phyloP scores from a whole-genome alignment of 2,113 vertebrate genomes.

The Perca fluviatilis region DNA sequence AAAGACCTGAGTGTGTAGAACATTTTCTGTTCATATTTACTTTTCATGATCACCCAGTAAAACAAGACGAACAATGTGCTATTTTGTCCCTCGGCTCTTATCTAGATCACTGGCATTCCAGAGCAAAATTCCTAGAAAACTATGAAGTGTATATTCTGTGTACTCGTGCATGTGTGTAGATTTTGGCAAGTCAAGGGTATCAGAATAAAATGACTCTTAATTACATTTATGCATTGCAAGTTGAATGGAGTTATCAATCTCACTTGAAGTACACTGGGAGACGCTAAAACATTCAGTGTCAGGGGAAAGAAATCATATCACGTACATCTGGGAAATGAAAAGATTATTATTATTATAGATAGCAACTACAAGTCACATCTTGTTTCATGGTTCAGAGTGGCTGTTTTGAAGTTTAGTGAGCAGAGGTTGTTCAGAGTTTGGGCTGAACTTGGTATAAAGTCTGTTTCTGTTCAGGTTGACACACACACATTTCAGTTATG shows the following conservation, averaged over 20 bases:
- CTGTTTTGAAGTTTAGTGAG: conserved; percentile 19
- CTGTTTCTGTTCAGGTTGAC: conserved; percentile 35
- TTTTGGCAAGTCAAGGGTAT: conserved; percentile 19
- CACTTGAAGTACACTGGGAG: neutral
- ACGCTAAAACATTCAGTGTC: conserved; percentile 3
- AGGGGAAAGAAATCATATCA: neutral
- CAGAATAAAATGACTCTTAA: conserved; percentile 31
- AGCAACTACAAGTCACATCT: conserved; percentile 26
- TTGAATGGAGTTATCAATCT: conserved; percentile 18
- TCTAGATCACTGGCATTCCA: conserved; percentile 5
- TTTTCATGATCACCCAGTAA: neutral
- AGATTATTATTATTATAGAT: neutral
- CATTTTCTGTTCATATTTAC: neutral
- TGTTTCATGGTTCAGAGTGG: conserved; percentile 16
- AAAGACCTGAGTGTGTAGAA: neutral
- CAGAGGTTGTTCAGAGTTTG: conserved; percentile 37
- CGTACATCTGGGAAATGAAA: conserved; percentile 8
- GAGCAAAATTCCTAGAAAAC: conserved; percentile 5
- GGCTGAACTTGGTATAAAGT: conserved; percentile 22
- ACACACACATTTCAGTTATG: conserved; percentile 20
- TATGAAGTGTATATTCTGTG: neutral
- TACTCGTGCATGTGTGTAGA: conserved; percentile 14
- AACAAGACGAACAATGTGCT: neutral
- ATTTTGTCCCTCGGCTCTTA: conserved; percentile 17
- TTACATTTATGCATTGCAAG: conserved; percentile 12